These are phyloP conservation scores for Spisula solida DNA, from an alignment of 2,888 invertebrate genomes.

Conservation along the genomic window DNA sequence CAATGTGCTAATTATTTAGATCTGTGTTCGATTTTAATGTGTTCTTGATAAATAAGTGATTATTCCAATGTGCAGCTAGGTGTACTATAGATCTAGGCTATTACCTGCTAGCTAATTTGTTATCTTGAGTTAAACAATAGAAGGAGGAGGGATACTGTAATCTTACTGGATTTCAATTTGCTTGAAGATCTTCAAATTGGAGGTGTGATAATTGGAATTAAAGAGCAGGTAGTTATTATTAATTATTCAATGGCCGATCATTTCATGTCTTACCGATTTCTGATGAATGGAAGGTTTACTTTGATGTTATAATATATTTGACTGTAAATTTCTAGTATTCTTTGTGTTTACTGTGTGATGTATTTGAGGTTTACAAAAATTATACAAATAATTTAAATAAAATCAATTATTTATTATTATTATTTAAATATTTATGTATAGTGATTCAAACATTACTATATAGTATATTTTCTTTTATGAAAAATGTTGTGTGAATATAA, in stretches of 20 bases:
- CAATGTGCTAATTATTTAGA: not conserved
- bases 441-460: too few species aligned
- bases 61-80: not conserved
- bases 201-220: not conserved
- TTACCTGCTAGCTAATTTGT: not conserved
- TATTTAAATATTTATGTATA: too few species aligned
- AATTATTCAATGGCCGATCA: not conserved
- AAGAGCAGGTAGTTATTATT: not conserved
- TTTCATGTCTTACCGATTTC: too few species aligned
- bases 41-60: not conserved
- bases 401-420: too few species aligned
- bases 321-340: too few species aligned
- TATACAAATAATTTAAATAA: too few species aligned
- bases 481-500: too few species aligned
- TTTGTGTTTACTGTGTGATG: too few species aligned
- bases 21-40: conserved; percentile 1
- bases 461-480: too few species aligned
- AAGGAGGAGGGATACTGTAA: not conserved
- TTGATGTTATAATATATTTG: too few species aligned
- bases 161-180: not conserved
- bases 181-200: not conserved
- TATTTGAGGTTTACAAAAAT: too few species aligned
- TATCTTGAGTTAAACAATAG: not conserved
- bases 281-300: too few species aligned
- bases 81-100: conserved; percentile 6